phyloP scores from a whole-genome alignment of 2,888 invertebrate species.

The Taphrorychus bicolor region DNA sequence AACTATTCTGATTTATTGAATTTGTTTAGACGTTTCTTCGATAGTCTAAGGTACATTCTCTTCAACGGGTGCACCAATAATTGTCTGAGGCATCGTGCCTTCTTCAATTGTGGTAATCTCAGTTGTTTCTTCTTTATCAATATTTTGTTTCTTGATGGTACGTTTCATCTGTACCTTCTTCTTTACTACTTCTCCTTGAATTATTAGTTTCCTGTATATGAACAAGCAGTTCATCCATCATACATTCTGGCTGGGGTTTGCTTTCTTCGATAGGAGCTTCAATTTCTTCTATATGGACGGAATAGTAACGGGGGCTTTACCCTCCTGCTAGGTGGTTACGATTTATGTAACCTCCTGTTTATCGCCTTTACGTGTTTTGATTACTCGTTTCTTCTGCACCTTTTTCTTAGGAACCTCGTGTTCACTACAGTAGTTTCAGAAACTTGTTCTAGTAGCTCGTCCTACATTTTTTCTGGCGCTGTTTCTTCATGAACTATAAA shows the following conservation, averaged over 20 bases:
- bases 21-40: conserved; percentile 51
- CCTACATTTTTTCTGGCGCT: conserved; percentile 41
- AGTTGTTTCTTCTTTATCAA: conserved; percentile 56
- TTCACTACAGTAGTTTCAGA: conserved; percentile 55
- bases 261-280: conserved; percentile 51
- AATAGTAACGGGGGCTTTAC: conserved; percentile 52
- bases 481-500: conserved; percentile 56
- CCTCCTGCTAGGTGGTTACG: conserved; percentile 56
- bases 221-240: conserved; percentile 50
- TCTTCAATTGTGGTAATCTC: conserved; percentile 56
- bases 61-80: conserved; percentile 53
- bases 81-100: conserved; percentile 48
- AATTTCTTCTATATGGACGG: conserved; percentile 46
- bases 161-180: conserved; percentile 52
- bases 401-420: conserved; percentile 59
- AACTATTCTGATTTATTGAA: conserved; percentile 40
- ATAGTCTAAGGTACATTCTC: conserved; percentile 44
- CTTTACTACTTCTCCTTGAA: conserved; percentile 46
- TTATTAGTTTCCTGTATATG: conserved; percentile 44
- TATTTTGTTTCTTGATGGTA: conserved; percentile 56
- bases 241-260: conserved; percentile 9
- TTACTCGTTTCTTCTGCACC: conserved; percentile 54
- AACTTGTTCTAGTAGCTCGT: conserved; percentile 37
- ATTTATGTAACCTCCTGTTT: conserved; percentile 46
- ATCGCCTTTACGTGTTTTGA: conserved; percentile 57